A percentile compares a stretch with the other conserved stretches of the same genome.
Evolutionary conservation across 2,113 vertebrate genomes (phyloP).

Genomic region (Heterocephalus glaber): DNA sequence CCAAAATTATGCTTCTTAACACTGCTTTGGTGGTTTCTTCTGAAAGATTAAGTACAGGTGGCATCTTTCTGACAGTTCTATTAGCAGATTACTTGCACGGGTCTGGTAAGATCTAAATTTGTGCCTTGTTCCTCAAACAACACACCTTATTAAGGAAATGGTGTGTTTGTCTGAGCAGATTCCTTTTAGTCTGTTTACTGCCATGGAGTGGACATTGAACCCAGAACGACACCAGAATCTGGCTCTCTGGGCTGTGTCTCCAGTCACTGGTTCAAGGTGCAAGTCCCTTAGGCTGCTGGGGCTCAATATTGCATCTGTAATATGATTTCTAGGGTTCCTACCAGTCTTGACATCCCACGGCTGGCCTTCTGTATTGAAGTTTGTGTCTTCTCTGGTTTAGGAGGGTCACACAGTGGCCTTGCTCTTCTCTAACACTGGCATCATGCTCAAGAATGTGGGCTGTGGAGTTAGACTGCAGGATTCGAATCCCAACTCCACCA

Average conservation of each 20-base stretch:
- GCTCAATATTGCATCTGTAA: not conserved
- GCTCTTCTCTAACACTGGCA: not conserved
- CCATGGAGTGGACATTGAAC: not conserved
- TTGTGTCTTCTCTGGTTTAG: not conserved
- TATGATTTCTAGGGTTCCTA: not conserved
- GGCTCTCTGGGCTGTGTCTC: not conserved
- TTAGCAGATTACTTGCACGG: not conserved
- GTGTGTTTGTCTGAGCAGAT: not conserved
- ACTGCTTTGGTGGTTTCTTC: not conserved
- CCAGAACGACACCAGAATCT: not conserved
- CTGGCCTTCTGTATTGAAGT: not conserved
- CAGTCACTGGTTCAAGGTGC: not conserved
- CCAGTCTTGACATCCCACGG: not conserved
- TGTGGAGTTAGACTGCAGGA: not conserved
- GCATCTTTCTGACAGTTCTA: not conserved
- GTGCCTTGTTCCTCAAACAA: not conserved
- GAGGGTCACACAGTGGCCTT: not conserved
- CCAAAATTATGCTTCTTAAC: not conserved
- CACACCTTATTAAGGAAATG: not conserved
- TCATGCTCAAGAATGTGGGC: not conserved
- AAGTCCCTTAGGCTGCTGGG: not conserved
- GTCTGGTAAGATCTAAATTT: not conserved
- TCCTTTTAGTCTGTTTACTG: not conserved
- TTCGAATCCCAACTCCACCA: not conserved
- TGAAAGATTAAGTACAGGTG: not conserved